Evolutionary conservation across 2,113 vertebrate genomes (phyloP).

Genomic region (Phaethon lepturus): DNA sequence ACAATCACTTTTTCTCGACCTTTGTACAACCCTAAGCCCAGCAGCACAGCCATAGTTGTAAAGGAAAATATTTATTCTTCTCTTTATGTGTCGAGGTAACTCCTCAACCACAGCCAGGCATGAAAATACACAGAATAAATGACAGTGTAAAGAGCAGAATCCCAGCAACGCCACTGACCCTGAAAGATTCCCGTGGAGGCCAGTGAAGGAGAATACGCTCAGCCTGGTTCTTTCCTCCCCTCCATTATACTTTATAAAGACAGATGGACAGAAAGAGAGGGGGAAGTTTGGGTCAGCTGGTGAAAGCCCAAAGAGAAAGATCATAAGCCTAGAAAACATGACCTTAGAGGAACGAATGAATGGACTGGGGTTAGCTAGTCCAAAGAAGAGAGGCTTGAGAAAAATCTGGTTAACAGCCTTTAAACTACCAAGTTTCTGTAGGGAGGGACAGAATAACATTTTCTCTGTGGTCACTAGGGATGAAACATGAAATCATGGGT

Average conservation of each 20-base stretch:
- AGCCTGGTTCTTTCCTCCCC: not conserved
- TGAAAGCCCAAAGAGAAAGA: not conserved
- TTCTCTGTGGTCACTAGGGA: not conserved
- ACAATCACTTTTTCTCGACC: not conserved
- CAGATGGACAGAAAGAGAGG: not conserved
- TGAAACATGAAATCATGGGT: not conserved
- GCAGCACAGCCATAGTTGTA: not conserved
- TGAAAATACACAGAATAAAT: not conserved
- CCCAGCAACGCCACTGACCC: conserved; percentile 22
- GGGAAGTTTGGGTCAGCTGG: not conserved
- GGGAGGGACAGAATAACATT: not conserved
- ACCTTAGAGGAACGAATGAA: not conserved
- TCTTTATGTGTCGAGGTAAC: not conserved
- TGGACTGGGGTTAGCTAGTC: not conserved
- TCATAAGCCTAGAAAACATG: not conserved
- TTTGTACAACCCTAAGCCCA: conserved; percentile 8
- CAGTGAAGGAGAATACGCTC: not conserved
- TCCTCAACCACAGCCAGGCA: not conserved
- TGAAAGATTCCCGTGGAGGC: not conserved
- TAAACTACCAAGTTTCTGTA: not conserved
- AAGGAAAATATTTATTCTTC: conserved; percentile 37
- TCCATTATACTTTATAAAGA: not conserved
- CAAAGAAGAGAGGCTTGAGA: not conserved
- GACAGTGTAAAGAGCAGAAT: not conserved
- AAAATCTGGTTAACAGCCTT: not conserved